A percentile compares a stretch with the other conserved stretches of the same genome.
These are phyloP conservation scores for Podiceps cristatus DNA, from an alignment of 2,113 vertebrate species.

Conservation along the genomic window DNA sequence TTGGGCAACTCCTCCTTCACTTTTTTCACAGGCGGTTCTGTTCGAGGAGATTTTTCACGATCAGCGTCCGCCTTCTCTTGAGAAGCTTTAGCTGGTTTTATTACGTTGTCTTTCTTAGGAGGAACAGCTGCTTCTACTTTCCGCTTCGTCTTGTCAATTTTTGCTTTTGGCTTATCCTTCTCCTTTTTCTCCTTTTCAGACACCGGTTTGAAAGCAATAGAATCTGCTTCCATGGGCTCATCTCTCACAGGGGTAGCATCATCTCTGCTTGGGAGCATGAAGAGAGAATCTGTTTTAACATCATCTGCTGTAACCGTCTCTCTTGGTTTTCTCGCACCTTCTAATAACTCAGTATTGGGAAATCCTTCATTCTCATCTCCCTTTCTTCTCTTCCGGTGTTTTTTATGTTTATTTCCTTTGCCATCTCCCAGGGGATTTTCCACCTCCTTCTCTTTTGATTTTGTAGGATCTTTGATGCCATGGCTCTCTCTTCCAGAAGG, in stretches of 20 bases:
- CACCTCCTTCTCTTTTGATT: slow-evolving; percentile 76
- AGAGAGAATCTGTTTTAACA: slow-evolving; percentile 74
- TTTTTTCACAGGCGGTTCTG: slow-evolving; percentile 80
- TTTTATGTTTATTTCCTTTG: slow-evolving; percentile 85
- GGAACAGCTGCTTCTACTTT: slow-evolving; percentile 74
- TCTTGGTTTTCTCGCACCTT: slow-evolving; percentile 76
- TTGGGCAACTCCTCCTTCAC: slow-evolving; percentile 84
- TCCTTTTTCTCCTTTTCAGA: slow-evolving; percentile 86
- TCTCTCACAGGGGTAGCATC: slow-evolving; percentile 95
- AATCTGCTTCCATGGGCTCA: slow-evolving; percentile 93
- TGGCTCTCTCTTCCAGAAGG: slow-evolving; percentile 79
- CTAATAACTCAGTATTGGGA: slow-evolving; percentile 73
- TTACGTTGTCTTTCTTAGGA: slow-evolving; percentile 82
- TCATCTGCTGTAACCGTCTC: slow-evolving; percentile 76
- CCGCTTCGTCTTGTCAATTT: slow-evolving; percentile 87
- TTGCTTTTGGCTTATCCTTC: slow-evolving; percentile 78
- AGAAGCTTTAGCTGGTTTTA: slow-evolving; percentile 77
- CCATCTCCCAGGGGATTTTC: slow-evolving; percentile 71
- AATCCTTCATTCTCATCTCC: slow-evolving; percentile 87
- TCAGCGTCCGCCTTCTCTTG: slow-evolving; percentile 83
- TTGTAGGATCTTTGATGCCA: slow-evolving; percentile 77
- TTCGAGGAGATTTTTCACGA: slow-evolving; percentile 76
- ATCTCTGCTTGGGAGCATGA: slow-evolving; percentile 82
- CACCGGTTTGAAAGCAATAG: slow-evolving; percentile 79
- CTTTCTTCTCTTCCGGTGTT: slow-evolving; percentile 87